Base-by-base conservation (phyloP, 2,888 invertebrate genomes). In the Phania funesta region DNA sequence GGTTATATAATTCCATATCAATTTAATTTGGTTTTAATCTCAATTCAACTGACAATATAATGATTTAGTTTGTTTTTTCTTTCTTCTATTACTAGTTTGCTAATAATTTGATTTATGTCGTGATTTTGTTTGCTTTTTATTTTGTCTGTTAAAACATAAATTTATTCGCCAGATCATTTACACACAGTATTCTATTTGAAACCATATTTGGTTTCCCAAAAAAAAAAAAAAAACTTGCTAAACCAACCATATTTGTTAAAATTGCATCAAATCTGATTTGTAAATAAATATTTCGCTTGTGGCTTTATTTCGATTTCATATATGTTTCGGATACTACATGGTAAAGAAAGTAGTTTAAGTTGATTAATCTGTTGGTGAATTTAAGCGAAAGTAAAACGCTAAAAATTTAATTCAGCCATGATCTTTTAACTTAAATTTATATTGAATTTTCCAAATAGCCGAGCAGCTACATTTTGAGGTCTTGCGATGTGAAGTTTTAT, bases 121-220 rank as follows among this genome's bases (percentile, higher is more conserved):
- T 50, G n/a, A n/a, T n/a, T n/a, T n/a, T 56, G 60, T 54, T 32
- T 71, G 56, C 48, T 71, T 71, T 78, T 46, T 11, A 64, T 46
- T 62, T 54, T 70, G 41, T 48, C 58, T 50, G 22, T 60, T 58
- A 50, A 65, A 62, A 67, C 62, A 80, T 75, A 68, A 80, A 58
- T 68, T 65, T 58, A 50, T 76, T 65, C 22, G 35, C 32, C 50
- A 75, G 76, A 82, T 82, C 77, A 74, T 58, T 82, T 82, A 78
- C 81, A 74, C 68, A 62, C 50, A n/a, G n/a, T n/a, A 71, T 71
- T 77, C 52, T 64, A 71, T 82, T 82, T 78, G 78, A 74, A 78
- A 74, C 82, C 82, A 78, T 82, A 82, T 82, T 82, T 82, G 81
- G 81, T 82, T 77, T 74, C 81, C 75, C 20, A 76, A 64, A 70